These are phyloP conservation scores for Seriola quinqueradiata DNA, from an alignment of 2,113 vertebrate genomes.

Conservation along the genomic window DNA sequence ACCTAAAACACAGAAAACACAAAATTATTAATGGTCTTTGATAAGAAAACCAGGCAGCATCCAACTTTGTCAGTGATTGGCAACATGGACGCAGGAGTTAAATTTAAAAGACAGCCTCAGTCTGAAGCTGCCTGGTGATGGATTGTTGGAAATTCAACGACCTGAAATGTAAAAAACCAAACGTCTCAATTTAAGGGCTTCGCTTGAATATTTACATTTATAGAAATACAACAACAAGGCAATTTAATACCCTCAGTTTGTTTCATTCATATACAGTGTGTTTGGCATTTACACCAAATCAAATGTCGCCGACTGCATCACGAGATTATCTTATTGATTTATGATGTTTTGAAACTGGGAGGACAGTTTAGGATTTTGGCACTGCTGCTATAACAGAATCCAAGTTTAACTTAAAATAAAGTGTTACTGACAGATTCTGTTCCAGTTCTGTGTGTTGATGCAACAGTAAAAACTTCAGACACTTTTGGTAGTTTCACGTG, in stretches of 20 bases:
- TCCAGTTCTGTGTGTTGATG: background rate
- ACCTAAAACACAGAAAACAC: too few relatives aligned
- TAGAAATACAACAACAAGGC: background rate
- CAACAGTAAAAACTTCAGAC: background rate
- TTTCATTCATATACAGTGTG: background rate
- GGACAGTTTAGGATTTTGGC: background rate
- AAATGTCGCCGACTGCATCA: background rate
- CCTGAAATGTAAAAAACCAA: background rate
- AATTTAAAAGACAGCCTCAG: too few relatives aligned
- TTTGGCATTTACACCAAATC: background rate
- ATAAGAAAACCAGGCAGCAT: too few relatives aligned
- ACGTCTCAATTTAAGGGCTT: too few relatives aligned
- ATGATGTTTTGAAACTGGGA: too few relatives aligned
- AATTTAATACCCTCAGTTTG: background rate
- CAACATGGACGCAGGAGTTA: too few relatives aligned
- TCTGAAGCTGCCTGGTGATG: too few relatives aligned
- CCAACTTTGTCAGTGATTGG: too few relatives aligned
- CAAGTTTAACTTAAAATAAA: background rate
- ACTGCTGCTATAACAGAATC: background rate
- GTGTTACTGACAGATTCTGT: background rate
- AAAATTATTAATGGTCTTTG: too few relatives aligned
- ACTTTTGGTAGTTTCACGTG: background rate
- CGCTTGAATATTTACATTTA: too few relatives aligned
- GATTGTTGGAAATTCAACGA: background rate
- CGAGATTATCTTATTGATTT: background rate